These are phyloP conservation scores for Irena cyanogastra DNA, from an alignment of 2,113 vertebrate genomes.

Conservation along the genomic window DNA sequence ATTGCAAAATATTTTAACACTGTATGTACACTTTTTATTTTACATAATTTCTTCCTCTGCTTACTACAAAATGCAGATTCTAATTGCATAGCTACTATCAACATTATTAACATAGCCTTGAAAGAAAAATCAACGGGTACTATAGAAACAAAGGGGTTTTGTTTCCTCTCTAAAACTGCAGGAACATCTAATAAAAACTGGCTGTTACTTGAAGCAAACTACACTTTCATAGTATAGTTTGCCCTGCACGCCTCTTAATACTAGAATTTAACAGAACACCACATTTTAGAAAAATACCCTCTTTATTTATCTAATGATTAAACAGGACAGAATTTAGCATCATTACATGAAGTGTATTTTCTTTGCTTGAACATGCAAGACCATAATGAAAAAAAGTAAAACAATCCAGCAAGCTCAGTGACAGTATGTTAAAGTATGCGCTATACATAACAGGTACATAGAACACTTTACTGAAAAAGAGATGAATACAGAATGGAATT, in stretches of 20 bases:
- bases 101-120: slow-evolving; percentile 47
- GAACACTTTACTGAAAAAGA: neutral
- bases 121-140: slow-evolving; percentile 60
- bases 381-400: neutral
- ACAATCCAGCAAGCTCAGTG: neutral
- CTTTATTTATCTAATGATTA: neutral
- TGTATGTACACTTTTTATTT: slow-evolving; percentile 4
- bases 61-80: slow-evolving; percentile 40
- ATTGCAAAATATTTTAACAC: slow-evolving; percentile 42
- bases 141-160: slow-evolving; percentile 62
- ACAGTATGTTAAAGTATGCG: neutral
- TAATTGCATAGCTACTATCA: slow-evolving; percentile 50
- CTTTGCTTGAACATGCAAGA: neutral
- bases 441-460: neutral
- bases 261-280: neutral
- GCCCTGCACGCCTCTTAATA: neutral
- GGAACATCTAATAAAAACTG: neutral
- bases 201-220: neutral
- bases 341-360: neutral
- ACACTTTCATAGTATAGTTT: neutral
- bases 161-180: slow-evolving; percentile 36
- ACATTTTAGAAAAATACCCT: neutral
- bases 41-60: slow-evolving; percentile 35
- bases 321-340: neutral
- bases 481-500: neutral